Conservation (phyloP, 1,140 invertebrate species). For the Linepithema humile region DNA sequence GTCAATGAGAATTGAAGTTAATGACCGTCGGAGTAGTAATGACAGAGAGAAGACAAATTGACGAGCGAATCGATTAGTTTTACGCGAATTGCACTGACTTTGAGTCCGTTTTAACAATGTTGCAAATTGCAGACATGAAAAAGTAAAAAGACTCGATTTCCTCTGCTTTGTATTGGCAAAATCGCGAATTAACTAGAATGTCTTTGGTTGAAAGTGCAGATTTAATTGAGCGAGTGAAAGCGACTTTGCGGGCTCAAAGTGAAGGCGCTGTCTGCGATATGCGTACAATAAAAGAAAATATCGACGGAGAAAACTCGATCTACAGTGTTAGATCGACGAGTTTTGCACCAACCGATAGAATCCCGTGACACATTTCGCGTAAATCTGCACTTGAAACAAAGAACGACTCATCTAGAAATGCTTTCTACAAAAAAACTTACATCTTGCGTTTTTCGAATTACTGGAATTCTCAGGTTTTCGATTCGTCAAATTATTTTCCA, state of each 20-base stretch:
- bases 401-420: not conserved
- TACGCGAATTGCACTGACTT: conserved; percentile 19
- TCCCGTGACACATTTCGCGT: conserved; percentile 10
- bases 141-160: not conserved
- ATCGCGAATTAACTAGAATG: conserved; percentile 55
- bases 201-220: conserved; percentile 63
- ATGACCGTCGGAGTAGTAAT: not conserved
- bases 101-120: not conserved
- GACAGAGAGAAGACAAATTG: not conserved
- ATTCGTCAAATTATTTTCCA: not conserved
- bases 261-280: conserved; percentile 65
- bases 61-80: not conserved
- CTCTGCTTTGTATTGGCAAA: not conserved
- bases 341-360: conserved; percentile 15
- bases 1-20: conserved; percentile 28
- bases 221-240: conserved; percentile 70
- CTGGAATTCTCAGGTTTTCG: not conserved
- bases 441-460: not conserved
- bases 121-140: not conserved
- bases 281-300: conserved; percentile 68
- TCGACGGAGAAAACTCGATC: conserved; percentile 59
- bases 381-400: not conserved
- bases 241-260: conserved; percentile 62
- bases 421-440: not conserved
- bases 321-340: conserved; percentile 51